A percentile compares a stretch with the other conserved stretches of the same genome.
Evolutionary conservation across 1,140 invertebrate genomes (phyloP).

Genomic region (Tyrophagus putrescentiae): DNA sequence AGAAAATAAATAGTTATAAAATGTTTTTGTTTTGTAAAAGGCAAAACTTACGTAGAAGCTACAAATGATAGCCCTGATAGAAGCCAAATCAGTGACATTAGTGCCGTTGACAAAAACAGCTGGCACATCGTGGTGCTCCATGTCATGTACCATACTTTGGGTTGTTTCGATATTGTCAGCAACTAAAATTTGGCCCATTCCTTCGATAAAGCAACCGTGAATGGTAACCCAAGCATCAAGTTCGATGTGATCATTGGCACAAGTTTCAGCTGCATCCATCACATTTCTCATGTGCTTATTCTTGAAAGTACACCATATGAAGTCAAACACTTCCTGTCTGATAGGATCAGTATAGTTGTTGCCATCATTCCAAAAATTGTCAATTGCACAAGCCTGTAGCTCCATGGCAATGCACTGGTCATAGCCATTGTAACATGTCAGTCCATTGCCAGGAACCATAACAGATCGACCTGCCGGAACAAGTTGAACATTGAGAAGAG

Average conservation of each 20-base stretch:
- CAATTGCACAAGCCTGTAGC: constrained; percentile 17
- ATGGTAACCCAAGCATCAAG: background rate
- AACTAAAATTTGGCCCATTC: background rate
- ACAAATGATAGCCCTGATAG: background rate
- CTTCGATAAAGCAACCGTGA: background rate
- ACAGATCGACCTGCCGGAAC: constrained; percentile 12
- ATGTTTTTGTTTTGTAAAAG: background rate
- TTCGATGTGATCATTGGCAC: constrained; percentile 9
- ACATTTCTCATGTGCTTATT: constrained; percentile 17
- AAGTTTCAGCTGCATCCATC: background rate
- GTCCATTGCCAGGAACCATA: background rate
- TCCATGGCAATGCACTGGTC: constrained; percentile 12
- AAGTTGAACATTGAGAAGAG: constrained; percentile 13
- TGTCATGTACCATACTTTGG: background rate
- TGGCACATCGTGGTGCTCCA: background rate
- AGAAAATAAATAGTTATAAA: background rate
- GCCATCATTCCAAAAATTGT: constrained; percentile 20
- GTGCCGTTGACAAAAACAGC: constrained; percentile 5
- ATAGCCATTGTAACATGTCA: background rate
- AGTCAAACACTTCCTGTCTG: constrained; percentile 22
- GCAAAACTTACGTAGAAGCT: constrained; percentile 9
- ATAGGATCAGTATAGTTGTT: constrained; percentile 13
- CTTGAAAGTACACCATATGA: constrained; percentile 13
- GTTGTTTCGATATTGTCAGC: background rate
- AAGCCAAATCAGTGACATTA: background rate